These are phyloP conservation scores for Trichonephila inaurata DNA, from an alignment of 1,140 invertebrate species.

Conservation along the genomic window DNA sequence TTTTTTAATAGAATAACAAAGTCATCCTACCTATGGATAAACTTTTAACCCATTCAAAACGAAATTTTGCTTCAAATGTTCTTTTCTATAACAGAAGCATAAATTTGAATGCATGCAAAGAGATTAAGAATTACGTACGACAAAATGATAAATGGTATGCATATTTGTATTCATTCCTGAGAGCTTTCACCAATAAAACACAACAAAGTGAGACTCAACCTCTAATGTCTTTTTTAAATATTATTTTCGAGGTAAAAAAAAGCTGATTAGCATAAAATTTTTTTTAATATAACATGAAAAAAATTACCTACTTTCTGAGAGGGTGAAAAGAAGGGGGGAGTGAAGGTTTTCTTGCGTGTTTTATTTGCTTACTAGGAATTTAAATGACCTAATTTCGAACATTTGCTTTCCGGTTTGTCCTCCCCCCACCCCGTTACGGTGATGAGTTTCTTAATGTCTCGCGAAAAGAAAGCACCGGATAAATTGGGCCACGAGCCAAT, in stretches of 20 bases:
- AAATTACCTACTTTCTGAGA: background rate
- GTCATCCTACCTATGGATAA: too few species aligned
- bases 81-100: too few species aligned
- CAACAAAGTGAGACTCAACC: background rate
- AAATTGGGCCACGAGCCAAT: conserved; percentile 40
- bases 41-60: too few species aligned
- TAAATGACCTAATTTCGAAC: conserved; percentile 59
- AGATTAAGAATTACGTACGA: too few species aligned
- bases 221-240: background rate
- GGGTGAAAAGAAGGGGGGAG: background rate
- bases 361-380: conserved; percentile 44
- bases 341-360: background rate
- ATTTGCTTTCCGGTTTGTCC: background rate
- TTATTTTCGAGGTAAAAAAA: background rate
- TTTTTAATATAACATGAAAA: background rate
- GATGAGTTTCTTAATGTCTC: conserved; percentile 41
- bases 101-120: too few species aligned
- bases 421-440: background rate
- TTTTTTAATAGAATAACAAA: too few species aligned
- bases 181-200: too few species aligned
- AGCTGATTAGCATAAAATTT: background rate
- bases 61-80: too few species aligned
- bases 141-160: too few species aligned
- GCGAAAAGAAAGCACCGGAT: background rate
- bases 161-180: too few species aligned